Percentiles rank a stretch among this genome's conserved stretches.
Evolutionary conservation across 2,113 vertebrate species (phyloP).

Genomic region (Fulica atra): DNA sequence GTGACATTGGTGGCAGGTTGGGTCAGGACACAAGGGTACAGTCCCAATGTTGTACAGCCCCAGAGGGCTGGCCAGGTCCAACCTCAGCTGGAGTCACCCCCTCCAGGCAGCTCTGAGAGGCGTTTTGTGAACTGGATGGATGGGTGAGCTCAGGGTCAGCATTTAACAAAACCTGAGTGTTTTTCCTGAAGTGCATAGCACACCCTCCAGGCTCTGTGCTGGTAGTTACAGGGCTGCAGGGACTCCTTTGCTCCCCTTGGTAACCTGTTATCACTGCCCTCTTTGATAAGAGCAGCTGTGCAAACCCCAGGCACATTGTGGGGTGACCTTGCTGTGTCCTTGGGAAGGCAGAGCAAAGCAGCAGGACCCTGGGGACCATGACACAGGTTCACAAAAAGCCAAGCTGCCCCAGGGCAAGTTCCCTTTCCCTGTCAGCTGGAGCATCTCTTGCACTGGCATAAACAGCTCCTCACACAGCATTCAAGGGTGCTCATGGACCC

Average conservation of each 20-base stretch:
- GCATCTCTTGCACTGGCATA: not conserved
- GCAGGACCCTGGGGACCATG: not conserved
- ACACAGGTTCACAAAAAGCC: not conserved
- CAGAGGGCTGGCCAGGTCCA: not conserved
- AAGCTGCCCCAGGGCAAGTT: not conserved
- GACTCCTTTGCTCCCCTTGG: not conserved
- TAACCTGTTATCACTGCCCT: not conserved
- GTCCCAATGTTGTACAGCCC: not conserved
- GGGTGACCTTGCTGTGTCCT: slow-evolving; percentile 34
- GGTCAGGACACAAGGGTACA: not conserved
- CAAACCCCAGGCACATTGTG: not conserved
- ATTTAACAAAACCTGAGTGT: not conserved
- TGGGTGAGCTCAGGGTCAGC: not conserved
- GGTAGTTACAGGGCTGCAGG: not conserved
- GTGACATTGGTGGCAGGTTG: accelerated
- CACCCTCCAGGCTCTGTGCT: not conserved
- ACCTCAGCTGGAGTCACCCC: not conserved
- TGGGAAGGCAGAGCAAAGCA: not conserved
- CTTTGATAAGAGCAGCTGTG: not conserved
- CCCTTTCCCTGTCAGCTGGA: accelerated
- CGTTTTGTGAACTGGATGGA: not conserved
- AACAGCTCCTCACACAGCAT: not conserved
- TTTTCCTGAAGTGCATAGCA: not conserved
- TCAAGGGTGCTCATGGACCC: not conserved
- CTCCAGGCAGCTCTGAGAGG: not conserved